Base-by-base conservation (phyloP, 2,113 vertebrate species). In the Trichomycterus rosablanca region DNA sequence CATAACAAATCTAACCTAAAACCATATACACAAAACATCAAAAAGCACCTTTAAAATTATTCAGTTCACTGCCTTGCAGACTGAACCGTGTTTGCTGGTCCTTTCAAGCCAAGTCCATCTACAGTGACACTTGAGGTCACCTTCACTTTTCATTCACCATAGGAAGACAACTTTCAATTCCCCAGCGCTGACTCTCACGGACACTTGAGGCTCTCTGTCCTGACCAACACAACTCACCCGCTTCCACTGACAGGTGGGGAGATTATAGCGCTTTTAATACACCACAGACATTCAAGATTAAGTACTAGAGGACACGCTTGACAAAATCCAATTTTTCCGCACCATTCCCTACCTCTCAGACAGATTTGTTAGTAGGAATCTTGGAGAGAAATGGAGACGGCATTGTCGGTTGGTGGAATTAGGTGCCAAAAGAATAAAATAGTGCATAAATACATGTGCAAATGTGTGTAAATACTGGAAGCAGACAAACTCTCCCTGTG, bases 281-380 rank as follows among this genome's bases (percentile, higher is more conserved):
- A 71, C 48, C 19, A 68, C 75, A 84, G 77, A 84, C 84, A 84
- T 85, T 82, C 68, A 66, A 83, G 84, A 89, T 85, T 78, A 85
- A 87, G 78, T 72, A 76, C 80, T 79, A 74, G 60, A 75, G 66
- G 74, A 81, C 76, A 83, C 67, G 79, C 83, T 81, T 79, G 80
- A 78, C 76, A 74, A 86, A 86, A 84, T 83, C 83, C 81, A 87
- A 86, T 88, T 86, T 84, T 77, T 76, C 69, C 72, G 49, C 76
- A 59, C 76, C 68, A 64, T 70, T 66, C 30, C 34, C 44, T 72
- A 57, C 59, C 46, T 19, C 32, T 60, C 32, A 57, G 67, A 79
- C 74, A 75, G 83, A 82, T 80, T 78, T 81, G 79, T 76, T 77
- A 39, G 40, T 22, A 50, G 39, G 43, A 20, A 66, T 54, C 68